Conservation (phyloP, 2,888 invertebrate genomes). For the Iselma pallidipennis region DNA sequence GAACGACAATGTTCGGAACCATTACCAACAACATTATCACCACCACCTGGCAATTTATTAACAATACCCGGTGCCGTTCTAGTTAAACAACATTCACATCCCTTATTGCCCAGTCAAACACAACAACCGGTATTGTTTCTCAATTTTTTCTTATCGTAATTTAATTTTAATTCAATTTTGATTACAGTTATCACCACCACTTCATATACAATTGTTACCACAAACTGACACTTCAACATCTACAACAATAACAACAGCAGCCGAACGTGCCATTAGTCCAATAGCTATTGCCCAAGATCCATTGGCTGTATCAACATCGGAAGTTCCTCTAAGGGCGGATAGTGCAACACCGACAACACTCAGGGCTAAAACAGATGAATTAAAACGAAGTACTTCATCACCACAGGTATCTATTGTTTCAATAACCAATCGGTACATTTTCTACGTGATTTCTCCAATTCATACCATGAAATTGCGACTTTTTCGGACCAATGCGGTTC, state of each 20-base stretch:
- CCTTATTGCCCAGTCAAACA: conserved; percentile 64
- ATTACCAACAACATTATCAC: conserved; percentile 58
- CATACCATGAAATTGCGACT: conserved; percentile 32
- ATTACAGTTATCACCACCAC: conserved; percentile 34
- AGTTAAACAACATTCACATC: conserved; percentile 71
- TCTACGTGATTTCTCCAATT: conserved; percentile 34
- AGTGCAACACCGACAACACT: conserved; percentile 39
- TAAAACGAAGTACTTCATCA: conserved; percentile 64
- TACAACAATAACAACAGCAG: conserved; percentile 29
- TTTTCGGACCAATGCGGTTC: conserved; percentile 37
- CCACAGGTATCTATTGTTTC: conserved; percentile 59
- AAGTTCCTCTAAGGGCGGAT: conserved; percentile 40
- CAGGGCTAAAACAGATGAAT: conserved; percentile 63
- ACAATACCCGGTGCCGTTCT: conserved; percentile 64
- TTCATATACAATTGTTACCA: conserved; percentile 40
- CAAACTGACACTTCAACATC: conserved; percentile 28
- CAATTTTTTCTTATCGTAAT: not conserved
- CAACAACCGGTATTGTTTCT: conserved; percentile 36
- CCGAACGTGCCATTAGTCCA: conserved; percentile 51
- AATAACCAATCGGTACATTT: conserved; percentile 46
- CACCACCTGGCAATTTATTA: conserved; percentile 61
- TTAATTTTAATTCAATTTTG: not conserved
- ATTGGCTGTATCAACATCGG: conserved; percentile 47
- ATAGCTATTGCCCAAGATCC: conserved; percentile 53
- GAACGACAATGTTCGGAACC: conserved; percentile 66